A percentile compares a stretch with the other conserved stretches of the same genome.
These are phyloP conservation scores for Mastacembelus armatus DNA, from an alignment of 2,797 vertebrate genomes.

Conservation along the genomic window DNA sequence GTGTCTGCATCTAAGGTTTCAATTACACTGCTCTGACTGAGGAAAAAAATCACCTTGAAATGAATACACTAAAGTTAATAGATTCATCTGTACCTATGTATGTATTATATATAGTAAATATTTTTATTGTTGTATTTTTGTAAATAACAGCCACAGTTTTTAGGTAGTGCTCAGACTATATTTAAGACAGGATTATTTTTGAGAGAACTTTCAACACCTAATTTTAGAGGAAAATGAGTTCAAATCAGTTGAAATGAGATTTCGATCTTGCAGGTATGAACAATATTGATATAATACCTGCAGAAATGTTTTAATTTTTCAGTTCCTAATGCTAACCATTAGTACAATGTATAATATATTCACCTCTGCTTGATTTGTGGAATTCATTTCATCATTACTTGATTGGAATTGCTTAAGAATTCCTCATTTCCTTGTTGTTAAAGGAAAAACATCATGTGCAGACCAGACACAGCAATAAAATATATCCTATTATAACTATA, in stretches of 20 bases:
- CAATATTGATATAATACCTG: slow-evolving; percentile 21
- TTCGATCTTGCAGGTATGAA: background rate
- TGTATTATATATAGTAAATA: no score
- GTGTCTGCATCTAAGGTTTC: background rate
- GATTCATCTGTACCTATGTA: no score
- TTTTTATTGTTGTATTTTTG: background rate
- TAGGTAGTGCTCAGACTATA: background rate
- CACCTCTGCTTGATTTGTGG: slow-evolving; percentile 39
- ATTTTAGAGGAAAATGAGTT: background rate
- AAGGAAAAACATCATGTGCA: slow-evolving; percentile 23
- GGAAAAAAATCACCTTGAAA: background rate
- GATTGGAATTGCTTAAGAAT: slow-evolving; percentile 17
- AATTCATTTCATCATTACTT: slow-evolving; percentile 22
- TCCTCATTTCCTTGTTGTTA: slow-evolving; percentile 19
- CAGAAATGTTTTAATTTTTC: slow-evolving; percentile 23
- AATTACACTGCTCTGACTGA: background rate
- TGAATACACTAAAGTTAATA: background rate
- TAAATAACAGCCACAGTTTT: background rate
- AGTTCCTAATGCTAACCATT: slow-evolving; percentile 35
- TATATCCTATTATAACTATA: slow-evolving; percentile 21
- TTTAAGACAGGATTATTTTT: background rate
- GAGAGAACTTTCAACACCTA: background rate
- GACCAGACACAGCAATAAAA: slow-evolving; percentile 41
- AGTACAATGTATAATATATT: slow-evolving; percentile 43
- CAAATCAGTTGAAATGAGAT: slow-evolving; percentile 8